These are phyloP conservation scores for Vulpes vulpes DNA, from an alignment of 2,113 vertebrate genomes.

Conservation along the genomic window DNA sequence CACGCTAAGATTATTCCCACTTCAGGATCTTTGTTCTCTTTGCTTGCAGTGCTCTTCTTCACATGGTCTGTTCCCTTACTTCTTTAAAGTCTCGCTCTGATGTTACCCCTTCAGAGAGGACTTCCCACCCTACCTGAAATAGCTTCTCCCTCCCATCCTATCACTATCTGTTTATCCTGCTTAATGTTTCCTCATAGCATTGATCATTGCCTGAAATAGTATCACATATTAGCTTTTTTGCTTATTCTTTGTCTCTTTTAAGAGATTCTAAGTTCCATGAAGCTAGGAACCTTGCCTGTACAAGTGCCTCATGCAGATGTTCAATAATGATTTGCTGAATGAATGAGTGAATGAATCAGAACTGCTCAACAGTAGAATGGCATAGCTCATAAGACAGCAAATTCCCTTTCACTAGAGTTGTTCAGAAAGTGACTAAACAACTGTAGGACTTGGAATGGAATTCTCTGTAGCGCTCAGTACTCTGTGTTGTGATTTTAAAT, in stretches of 20 bases:
- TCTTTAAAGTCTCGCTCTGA: background rate
- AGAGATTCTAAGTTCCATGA: background rate
- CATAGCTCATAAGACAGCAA: background rate
- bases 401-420: background rate
- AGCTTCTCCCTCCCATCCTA: background rate
- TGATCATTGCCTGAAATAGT: background rate
- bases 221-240: background rate
- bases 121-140: background rate
- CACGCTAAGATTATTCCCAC: background rate
- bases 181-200: constrained; percentile 24
- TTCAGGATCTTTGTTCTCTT: background rate
- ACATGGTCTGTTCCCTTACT: background rate
- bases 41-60: background rate
- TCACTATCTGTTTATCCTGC: background rate
- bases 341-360: constrained; percentile 14
- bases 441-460: background rate
- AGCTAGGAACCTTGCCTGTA: background rate
- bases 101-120: background rate
- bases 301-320: background rate
- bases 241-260: constrained; percentile 4
- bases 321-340: background rate
- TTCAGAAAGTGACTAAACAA: constrained; percentile 36
- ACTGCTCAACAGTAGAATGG: background rate
- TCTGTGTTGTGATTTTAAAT: constrained; percentile 3
- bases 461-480: background rate